Conservation (phyloP, 2,888 invertebrate species). For the Drosophila yooni region DNA sequence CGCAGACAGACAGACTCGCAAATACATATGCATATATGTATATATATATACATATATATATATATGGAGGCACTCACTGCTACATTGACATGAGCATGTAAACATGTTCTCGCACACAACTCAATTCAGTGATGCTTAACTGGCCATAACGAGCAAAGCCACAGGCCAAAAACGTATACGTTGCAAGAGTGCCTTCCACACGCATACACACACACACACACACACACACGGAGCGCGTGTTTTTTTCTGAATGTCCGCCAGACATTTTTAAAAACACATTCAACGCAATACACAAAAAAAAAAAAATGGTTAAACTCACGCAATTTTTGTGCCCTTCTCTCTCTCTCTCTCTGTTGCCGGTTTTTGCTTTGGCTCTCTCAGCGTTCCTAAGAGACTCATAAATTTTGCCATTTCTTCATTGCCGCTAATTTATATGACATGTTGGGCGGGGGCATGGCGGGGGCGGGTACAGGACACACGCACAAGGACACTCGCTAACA, state of each 20-base stretch:
- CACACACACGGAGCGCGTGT: conserved; percentile 18
- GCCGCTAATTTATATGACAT: conserved; percentile 77
- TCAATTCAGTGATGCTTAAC: conserved; percentile 72
- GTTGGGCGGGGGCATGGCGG: background rate
- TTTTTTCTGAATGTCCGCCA: conserved; percentile 59
- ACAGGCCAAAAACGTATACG: conserved; percentile 61
- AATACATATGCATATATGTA: conserved; percentile 1
- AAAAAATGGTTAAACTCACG: conserved; percentile 21
- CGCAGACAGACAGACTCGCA: background rate
- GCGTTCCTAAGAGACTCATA: conserved; percentile 77
- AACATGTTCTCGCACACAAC: conserved; percentile 49
- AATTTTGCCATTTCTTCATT: conserved; percentile 82
- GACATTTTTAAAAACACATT: conserved; percentile 69
- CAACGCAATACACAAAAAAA: conserved; percentile 12
- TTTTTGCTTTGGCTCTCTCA: conserved; percentile 4
- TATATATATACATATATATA: conserved; percentile 1
- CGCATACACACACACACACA: conserved; percentile 23
- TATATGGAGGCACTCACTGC: conserved; percentile 1
- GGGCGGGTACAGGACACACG: background rate
- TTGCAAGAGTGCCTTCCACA: conserved; percentile 23
- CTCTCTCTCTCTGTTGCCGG: conserved; percentile 1
- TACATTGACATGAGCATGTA: conserved; percentile 12
- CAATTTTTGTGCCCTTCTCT: conserved; percentile 25
- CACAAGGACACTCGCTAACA: conserved; percentile 64
- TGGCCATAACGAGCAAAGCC: conserved; percentile 73